Conservation (phyloP, 2,888 invertebrate species). For the Heteromurus nitidus region DNA sequence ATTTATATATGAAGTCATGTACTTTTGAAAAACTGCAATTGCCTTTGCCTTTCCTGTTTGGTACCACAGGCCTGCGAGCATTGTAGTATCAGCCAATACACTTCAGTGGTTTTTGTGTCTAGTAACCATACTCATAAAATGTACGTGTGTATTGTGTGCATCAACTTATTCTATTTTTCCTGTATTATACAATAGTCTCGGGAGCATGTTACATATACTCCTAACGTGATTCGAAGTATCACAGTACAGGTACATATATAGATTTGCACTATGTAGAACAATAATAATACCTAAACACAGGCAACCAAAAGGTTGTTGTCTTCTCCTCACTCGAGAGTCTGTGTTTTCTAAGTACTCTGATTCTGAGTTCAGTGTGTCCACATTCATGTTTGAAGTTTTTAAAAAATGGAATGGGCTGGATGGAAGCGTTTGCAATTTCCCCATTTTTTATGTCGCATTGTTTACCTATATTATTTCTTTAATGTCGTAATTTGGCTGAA, state of each 20-base stretch:
- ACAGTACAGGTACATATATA: not conserved
- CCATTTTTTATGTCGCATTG: too few relatives aligned
- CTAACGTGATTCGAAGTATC: not conserved
- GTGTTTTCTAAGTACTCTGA: not conserved
- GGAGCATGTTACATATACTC: not conserved
- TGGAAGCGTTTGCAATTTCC: too few relatives aligned
- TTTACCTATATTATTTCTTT: too few relatives aligned
- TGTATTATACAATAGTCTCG: not conserved
- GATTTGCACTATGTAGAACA: not conserved
- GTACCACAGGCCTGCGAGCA: not conserved
- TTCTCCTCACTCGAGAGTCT: too few relatives aligned
- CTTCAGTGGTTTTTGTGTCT: not conserved
- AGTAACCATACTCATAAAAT: not conserved
- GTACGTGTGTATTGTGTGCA: too few relatives aligned
- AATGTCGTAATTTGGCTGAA: too few relatives aligned
- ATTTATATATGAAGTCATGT: too few relatives aligned
- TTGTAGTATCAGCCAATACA: not conserved
- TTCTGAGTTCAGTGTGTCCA: not conserved
- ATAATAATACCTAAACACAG: conserved; percentile 17
- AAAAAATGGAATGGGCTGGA: too few relatives aligned
- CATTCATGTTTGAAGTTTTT: too few relatives aligned
- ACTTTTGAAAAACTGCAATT: not conserved
- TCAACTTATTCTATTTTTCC: too few relatives aligned
- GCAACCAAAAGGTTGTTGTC: conserved; percentile 42
- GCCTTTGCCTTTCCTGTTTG: not conserved